phyloP scores from a whole-genome alignment of 2,797 vertebrate genomes.

The Remorina albescens region DNA sequence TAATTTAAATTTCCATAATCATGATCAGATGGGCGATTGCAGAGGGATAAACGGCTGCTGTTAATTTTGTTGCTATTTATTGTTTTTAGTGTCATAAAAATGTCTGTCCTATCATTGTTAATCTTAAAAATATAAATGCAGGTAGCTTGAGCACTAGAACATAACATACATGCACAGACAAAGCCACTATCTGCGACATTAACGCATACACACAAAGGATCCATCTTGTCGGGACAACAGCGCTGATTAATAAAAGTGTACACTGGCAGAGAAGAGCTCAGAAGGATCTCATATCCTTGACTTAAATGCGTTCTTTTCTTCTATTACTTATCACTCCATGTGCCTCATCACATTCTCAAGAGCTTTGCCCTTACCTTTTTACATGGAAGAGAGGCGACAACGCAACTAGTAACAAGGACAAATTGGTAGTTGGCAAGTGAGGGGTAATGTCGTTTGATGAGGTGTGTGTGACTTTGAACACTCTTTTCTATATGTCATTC shows the following conservation, averaged over 20 bases:
- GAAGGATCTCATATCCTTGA: slow-evolving; percentile 35
- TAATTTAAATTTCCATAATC: background rate
- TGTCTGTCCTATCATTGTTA: background rate
- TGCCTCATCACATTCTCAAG: slow-evolving; percentile 44
- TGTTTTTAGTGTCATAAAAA: slow-evolving; percentile 6
- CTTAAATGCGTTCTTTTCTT: slow-evolving; percentile 43
- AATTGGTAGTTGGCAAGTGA: slow-evolving; percentile 22
- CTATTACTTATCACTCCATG: slow-evolving; percentile 18
- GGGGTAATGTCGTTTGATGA: slow-evolving; percentile 31
- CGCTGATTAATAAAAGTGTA: slow-evolving; percentile 61
- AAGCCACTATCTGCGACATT: background rate
- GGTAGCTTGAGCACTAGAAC: slow-evolving; percentile 1
- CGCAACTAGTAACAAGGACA: slow-evolving; percentile 23
- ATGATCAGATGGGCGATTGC: background rate
- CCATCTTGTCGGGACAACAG: slow-evolving; percentile 46
- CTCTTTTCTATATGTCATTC: background rate
- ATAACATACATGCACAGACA: background rate
- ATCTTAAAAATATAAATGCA: slow-evolving; percentile 11
- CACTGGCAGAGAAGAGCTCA: slow-evolving; percentile 26
- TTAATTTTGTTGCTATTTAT: slow-evolving; percentile 17
- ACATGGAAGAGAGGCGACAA: slow-evolving; percentile 4
- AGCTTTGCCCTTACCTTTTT: slow-evolving; percentile 39
- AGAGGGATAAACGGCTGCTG: background rate
- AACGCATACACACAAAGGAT: background rate
- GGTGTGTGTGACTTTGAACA: slow-evolving; percentile 2